Percentiles rank a stretch among this genome's conserved stretches.
phyloP scores from a whole-genome alignment of 2,888 invertebrate species.

The Epinotia nisella region DNA sequence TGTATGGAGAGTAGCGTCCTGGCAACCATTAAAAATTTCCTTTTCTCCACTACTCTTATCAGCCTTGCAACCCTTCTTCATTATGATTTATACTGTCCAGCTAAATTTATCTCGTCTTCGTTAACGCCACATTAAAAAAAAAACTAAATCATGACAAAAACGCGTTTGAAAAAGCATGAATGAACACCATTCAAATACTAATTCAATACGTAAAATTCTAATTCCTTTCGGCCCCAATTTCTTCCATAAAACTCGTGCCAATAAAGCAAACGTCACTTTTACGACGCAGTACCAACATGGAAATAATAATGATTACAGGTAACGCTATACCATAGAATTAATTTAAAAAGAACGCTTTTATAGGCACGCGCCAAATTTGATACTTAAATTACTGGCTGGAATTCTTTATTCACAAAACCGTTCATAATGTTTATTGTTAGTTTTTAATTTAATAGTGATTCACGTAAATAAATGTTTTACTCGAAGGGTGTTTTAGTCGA shows the following conservation, averaged over 20 bases:
- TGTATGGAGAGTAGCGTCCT: no score
- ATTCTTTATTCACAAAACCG: slow-evolving; percentile 5
- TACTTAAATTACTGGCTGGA: slow-evolving; percentile 40
- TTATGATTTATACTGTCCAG: no score
- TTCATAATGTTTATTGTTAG: slow-evolving; percentile 3
- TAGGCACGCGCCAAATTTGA: slow-evolving; percentile 37
- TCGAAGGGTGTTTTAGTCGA: no score
- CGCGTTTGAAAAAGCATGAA: neutral
- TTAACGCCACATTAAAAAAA: no score
- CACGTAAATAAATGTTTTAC: no score
- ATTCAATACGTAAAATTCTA: neutral
- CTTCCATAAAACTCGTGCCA: neutral
- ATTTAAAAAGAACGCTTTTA: slow-evolving; percentile 22
- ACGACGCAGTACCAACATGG: neutral
- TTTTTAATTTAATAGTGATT: neutral
- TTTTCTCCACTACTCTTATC: no score
- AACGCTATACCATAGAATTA: slow-evolving; percentile 33
- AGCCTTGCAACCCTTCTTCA: no score
- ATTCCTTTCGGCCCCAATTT: neutral
- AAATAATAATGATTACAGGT: slow-evolving; percentile 26
- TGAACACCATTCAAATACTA: neutral
- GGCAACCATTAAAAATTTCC: no score
- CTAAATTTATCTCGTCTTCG: no score
- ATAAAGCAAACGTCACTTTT: neutral
- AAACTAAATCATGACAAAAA: no score